A percentile compares a stretch with the other conserved stretches of the same genome.
These are phyloP conservation scores for Nettapus auritus DNA, from an alignment of 2,113 vertebrate species.

Conservation along the genomic window DNA sequence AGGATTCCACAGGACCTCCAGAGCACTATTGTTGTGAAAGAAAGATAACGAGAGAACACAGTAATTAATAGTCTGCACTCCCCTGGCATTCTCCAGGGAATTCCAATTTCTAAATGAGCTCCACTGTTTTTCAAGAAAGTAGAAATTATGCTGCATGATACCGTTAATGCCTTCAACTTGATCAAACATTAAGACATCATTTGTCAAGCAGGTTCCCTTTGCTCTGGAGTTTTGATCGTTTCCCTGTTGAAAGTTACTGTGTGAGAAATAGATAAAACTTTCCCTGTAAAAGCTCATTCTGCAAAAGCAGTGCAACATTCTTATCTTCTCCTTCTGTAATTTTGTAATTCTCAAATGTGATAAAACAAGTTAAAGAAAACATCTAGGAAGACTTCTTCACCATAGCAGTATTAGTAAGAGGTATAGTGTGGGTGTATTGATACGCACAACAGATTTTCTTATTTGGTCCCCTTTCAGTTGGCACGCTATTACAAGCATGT, in stretches of 20 bases:
- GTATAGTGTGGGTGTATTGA: not conserved
- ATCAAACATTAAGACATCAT: conserved; percentile 54
- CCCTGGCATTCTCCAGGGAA: conserved; percentile 61
- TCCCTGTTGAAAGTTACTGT: not conserved
- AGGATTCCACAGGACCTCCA: conserved; percentile 68
- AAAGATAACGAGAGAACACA: conserved; percentile 72
- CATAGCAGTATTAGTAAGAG: not conserved
- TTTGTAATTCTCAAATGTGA: not conserved
- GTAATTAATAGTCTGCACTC: conserved; percentile 77
- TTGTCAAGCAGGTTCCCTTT: conserved; percentile 46
- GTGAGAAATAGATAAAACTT: not conserved
- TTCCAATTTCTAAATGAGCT: conserved; percentile 61
- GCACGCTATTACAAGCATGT: conserved; percentile 6
- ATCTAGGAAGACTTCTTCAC: not conserved
- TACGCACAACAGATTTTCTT: conserved; percentile 43
- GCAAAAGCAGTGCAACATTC: not conserved
- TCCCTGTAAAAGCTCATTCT: not conserved
- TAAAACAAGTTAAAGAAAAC: not conserved
- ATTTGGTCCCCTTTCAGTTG: conserved; percentile 29
- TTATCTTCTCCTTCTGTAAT: not conserved
- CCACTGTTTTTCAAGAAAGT: conserved; percentile 64
- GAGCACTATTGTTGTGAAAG: conserved; percentile 76
- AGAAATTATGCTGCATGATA: conserved; percentile 46
- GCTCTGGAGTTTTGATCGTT: conserved; percentile 1
- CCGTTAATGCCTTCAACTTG: conserved; percentile 27